Evolutionary conservation across 2,888 invertebrate species (phyloP), one percentile per base, ranked within the genome.

Genomic region (Drosophila prostipennis): DNA sequence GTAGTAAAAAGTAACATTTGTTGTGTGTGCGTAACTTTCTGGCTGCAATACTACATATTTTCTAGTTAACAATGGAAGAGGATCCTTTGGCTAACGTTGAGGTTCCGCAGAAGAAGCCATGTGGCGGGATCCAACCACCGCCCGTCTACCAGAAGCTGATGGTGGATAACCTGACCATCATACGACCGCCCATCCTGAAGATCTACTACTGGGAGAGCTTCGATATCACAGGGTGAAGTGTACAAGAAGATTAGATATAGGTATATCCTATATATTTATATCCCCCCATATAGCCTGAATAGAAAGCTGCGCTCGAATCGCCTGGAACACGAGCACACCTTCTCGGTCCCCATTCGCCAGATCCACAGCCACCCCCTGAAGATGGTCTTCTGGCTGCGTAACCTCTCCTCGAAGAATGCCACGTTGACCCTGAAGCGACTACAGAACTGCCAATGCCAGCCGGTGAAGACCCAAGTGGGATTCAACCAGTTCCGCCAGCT

Each of bases 401-500:
- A 86, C 36, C 51, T 77, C n/a, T 81, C 83, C 0, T 16, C 64
- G 5, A 54, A 72, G 26, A 64, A 64, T 4, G 37, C 86, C 10
- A 67, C 67, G 1, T 8, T 90, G 6, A 68, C 67, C 0, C 19
- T 90, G 11, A 90, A 85, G 46, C 87, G 90, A 0, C 45, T 90
- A 1, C 77, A 90, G 59, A 89, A 90, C 54, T 90, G 90, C 11
- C 70, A 80, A 0, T 90, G 90, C 34, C 61, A 57, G 11, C 89
- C 81, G 0, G 4, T 69, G 39, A 72, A 87, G 60, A 90, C 90
- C 0, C 79, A 87, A 4, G 89, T 90, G 1, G 90, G 90, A 2
- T 90, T 90, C 55, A 90, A 90, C 71, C 90, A 90, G 54, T 90
- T 84, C 51, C 89, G 90, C 0, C 75, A 89, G 52, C 78, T 90